A percentile compares a stretch with the other conserved stretches of the same genome.
Conservation (phyloP, 1,140 invertebrate genomes). For the Drosophila nebulosa region DNA sequence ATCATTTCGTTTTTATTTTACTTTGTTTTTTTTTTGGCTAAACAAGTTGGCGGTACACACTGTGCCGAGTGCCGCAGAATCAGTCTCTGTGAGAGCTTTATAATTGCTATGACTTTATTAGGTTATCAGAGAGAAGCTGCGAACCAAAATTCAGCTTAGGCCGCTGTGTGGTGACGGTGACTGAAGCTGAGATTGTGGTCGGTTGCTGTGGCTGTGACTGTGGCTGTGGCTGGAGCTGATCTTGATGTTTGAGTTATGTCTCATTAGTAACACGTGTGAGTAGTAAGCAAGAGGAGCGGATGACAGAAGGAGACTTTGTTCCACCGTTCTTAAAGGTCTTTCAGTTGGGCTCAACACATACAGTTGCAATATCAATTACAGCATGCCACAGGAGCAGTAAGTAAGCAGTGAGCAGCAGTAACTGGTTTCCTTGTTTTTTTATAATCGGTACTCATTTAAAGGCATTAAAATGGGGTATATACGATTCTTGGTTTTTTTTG, state of each 20-base stretch:
- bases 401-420: slow-evolving; percentile 51
- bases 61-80: neutral
- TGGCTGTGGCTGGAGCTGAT: slow-evolving; percentile 13
- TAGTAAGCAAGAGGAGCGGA: slow-evolving; percentile 8
- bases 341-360: slow-evolving; percentile 48
- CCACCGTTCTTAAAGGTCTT: slow-evolving; percentile 11
- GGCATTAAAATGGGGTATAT: neutral
- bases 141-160: slow-evolving; percentile 2
- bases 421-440: slow-evolving; percentile 58
- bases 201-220: neutral
- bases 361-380: slow-evolving; percentile 79
- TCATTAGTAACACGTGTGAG: slow-evolving; percentile 76
- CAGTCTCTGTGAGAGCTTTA: slow-evolving; percentile 50
- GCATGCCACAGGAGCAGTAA: slow-evolving; percentile 75
- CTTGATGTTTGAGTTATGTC: slow-evolving; percentile 66
- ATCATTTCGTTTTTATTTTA: slow-evolving; percentile 70
- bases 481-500: neutral
- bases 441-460: slow-evolving; percentile 2
- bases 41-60: slow-evolving; percentile 34
- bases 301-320: neutral
- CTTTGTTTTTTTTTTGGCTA: slow-evolving; percentile 37
- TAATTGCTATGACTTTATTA: slow-evolving; percentile 78
- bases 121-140: slow-evolving; percentile 58
- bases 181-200: neutral
- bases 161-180: neutral